A percentile compares a stretch with the other conserved stretches of the same genome.
These are phyloP conservation scores for Cheilosia soror DNA, from an alignment of 2,888 invertebrate genomes.

Conservation along the genomic window DNA sequence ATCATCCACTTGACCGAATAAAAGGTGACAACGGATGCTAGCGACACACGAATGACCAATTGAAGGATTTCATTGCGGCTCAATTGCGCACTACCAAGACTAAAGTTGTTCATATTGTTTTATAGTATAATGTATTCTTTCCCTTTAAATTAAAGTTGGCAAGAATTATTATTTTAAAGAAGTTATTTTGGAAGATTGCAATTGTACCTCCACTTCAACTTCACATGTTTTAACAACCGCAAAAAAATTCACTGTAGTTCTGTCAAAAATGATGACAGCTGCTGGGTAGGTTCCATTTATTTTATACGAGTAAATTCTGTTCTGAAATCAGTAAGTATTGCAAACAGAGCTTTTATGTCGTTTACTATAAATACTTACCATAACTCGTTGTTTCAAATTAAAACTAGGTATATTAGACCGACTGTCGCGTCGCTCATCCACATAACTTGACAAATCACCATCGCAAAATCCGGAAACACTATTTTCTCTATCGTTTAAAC, in stretches of 20 bases:
- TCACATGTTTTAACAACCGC: constrained; percentile 37
- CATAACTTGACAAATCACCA: too few species aligned
- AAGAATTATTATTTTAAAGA: neutral
- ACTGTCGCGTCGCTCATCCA: too few species aligned
- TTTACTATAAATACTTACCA: too few species aligned
- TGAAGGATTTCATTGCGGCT: constrained; percentile 87
- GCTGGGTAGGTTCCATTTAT: neutral
- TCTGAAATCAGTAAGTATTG: too few species aligned
- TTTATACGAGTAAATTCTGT: too few species aligned
- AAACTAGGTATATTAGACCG: too few species aligned
- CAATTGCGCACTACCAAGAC: constrained; percentile 86
- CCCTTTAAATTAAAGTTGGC: neutral
- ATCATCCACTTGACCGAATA: constrained; percentile 94
- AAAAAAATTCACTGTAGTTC: neutral
- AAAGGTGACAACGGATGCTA: constrained; percentile 92
- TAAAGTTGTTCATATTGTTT: constrained; percentile 81
- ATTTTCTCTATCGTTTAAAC: too few species aligned
- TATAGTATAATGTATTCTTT: neutral
- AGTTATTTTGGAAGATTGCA: neutral
- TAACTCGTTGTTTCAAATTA: too few species aligned
- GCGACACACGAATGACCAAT: constrained; percentile 89
- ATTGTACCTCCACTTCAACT: constrained; percentile 5
- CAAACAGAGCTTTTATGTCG: too few species aligned
- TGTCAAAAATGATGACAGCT: constrained; percentile 15
- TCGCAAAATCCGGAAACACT: too few species aligned